These are phyloP conservation scores for Hermatobates lingyangjiaoensis DNA, from an alignment of 1,140 invertebrate species.

Conservation along the genomic window DNA sequence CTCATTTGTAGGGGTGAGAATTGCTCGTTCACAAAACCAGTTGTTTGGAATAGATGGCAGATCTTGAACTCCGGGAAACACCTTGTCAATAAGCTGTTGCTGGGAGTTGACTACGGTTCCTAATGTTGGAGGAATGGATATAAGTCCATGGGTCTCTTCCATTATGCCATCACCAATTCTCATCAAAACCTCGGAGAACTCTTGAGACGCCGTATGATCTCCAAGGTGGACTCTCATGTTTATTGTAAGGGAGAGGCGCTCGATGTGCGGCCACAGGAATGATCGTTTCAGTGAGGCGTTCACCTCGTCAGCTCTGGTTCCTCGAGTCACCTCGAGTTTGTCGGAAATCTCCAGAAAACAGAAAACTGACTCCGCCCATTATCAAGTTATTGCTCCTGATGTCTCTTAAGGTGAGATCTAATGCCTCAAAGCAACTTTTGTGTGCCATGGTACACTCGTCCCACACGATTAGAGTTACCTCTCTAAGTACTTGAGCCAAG, in stretches of 20 bases:
- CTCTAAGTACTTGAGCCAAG: constrained; percentile 18
- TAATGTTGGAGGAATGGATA: too few species aligned
- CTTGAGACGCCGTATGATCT: too few species aligned
- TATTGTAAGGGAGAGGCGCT: constrained; percentile 7
- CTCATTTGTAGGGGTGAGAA: too few species aligned
- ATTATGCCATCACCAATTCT: too few species aligned
- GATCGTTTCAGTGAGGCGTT: constrained; percentile 6
- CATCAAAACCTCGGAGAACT: too few species aligned
- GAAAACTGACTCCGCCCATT: constrained; percentile 17
- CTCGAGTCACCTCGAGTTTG: neutral
- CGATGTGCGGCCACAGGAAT: constrained; percentile 15
- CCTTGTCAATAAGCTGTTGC: too few species aligned
- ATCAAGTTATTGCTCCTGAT: constrained; percentile 16
- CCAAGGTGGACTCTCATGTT: constrained; percentile 8
- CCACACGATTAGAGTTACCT: constrained; percentile 22
- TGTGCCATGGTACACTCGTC: constrained; percentile 25
- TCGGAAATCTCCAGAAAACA: too few species aligned
- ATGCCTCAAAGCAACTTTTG: constrained; percentile 19
- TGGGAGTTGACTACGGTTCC: too few species aligned
- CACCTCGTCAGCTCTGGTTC: constrained; percentile 5
- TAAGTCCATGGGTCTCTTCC: too few species aligned
- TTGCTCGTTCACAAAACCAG: too few species aligned
- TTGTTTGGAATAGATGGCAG: too few species aligned
- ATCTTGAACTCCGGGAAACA: too few species aligned
- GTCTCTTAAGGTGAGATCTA: constrained; percentile 21